These are phyloP conservation scores for Odontomachus brunneus DNA, from an alignment of 1,140 invertebrate species.

Conservation along the genomic window DNA sequence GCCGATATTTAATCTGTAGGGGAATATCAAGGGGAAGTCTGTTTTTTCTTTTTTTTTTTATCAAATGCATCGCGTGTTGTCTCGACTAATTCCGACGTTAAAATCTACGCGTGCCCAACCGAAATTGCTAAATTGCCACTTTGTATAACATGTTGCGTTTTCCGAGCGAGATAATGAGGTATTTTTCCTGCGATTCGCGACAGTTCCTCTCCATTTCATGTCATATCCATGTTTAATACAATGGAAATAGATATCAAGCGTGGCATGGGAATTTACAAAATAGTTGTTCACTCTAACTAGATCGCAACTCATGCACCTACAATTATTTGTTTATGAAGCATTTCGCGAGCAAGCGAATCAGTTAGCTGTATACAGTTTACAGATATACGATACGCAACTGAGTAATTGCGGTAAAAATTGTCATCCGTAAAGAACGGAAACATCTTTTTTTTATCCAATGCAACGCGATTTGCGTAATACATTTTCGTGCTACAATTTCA, in stretches of 20 bases:
- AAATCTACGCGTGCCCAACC: neutral
- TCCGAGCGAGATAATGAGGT: neutral
- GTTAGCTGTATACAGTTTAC: neutral
- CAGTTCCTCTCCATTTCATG: neutral
- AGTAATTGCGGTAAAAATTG: neutral
- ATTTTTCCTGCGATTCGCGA: neutral
- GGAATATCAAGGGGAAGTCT: conserved; percentile 15
- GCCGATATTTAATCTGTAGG: conserved; percentile 7
- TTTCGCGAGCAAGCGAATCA: conserved; percentile 1
- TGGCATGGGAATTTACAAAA: conserved; percentile 15
- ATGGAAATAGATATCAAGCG: conserved; percentile 16
- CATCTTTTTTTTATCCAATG: neutral
- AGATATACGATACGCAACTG: neutral
- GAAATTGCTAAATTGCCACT: conserved; percentile 17
- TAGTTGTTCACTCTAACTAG: conserved; percentile 24
- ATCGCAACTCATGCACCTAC: conserved; percentile 25
- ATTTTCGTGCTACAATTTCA: neutral
- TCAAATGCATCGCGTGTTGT: too few relatives aligned
- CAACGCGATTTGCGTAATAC: neutral
- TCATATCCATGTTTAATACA: neutral
- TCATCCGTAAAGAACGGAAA: conserved; percentile 2
- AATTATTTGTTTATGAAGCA: conserved; percentile 32
- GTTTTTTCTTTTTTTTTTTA: conserved; percentile 16
- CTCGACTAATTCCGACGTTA: too few relatives aligned
- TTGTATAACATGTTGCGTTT: neutral